Percentiles rank a stretch among this genome's conserved stretches.
Evolutionary conservation across 2,113 vertebrate genomes (phyloP).

Genomic region (Ranitomeya imitator): DNA sequence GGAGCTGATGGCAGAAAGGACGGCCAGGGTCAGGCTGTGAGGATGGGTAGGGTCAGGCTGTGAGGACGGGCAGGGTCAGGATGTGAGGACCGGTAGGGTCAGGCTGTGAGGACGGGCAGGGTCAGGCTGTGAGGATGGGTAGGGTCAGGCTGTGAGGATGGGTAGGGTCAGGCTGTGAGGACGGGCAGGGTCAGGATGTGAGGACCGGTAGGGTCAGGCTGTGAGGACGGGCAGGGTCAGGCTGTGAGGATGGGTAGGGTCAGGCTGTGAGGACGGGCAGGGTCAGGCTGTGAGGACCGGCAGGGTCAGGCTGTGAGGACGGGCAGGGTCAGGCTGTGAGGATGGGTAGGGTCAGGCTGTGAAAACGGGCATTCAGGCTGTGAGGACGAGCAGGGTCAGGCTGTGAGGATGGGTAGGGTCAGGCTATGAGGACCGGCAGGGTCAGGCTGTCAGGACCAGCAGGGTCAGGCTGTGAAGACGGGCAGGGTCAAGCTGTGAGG

Average conservation of each 20-base stretch:
- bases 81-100: neutral
- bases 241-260: conserved; percentile 1
- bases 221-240: conserved; percentile 3
- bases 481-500: neutral
- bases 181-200: conserved; percentile 26
- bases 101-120: neutral
- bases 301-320: neutral
- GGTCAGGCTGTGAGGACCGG: conserved; percentile 9
- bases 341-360: conserved; percentile 8
- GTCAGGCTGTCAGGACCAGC: neutral
- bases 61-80: neutral
- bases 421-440: neutral
- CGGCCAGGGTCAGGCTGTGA: conserved; percentile 31
- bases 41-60: neutral
- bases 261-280: neutral
- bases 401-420: neutral
- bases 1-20: neutral
- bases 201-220: neutral
- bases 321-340: conserved; percentile 28
- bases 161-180: neutral
- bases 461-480: conserved; percentile 10
- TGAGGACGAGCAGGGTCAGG: neutral
- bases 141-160: conserved; percentile 10
- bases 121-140: neutral
- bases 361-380: conserved; percentile 9